phyloP scores from a whole-genome alignment of 2,113 vertebrate species.

The Microcebus lehilahytsara region DNA sequence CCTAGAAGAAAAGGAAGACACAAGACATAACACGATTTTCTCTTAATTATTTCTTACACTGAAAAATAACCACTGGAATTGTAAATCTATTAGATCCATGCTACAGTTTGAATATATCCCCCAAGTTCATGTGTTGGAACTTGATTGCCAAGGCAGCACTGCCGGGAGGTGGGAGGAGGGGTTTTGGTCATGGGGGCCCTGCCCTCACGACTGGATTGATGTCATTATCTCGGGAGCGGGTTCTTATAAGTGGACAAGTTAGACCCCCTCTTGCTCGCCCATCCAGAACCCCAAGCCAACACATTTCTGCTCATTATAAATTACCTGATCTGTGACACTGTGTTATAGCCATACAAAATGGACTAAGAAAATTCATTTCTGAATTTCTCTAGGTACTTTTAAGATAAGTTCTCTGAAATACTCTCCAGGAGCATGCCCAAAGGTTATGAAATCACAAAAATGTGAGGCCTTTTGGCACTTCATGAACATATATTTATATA shows the following conservation, averaged over 20 bases:
- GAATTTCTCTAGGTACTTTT: not conserved
- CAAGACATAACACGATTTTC: not conserved
- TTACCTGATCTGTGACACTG: not conserved
- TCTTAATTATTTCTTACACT: not conserved
- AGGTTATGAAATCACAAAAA: not conserved
- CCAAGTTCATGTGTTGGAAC: not conserved
- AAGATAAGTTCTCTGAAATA: not conserved
- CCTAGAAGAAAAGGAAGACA: not conserved
- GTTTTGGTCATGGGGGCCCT: rapidly evolving
- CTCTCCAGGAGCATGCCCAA: not conserved
- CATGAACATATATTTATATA: not conserved
- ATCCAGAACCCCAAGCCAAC: not conserved
- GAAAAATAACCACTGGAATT: not conserved
- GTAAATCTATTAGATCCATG: not conserved
- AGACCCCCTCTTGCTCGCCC: not conserved
- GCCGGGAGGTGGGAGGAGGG: rapidly evolving
- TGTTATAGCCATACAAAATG: not conserved
- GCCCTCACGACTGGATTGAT: not conserved
- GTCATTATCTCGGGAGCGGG: not conserved
- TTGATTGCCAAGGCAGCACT: too few relatives aligned
- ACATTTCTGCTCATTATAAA: not conserved
- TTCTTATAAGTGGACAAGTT: rapidly evolving
- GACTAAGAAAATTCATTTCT: not conserved
- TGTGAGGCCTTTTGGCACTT: rapidly evolving
- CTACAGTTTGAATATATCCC: not conserved